Evolutionary conservation across 2,888 invertebrate genomes (phyloP).

Genomic region (Ectemnius continuus): DNA sequence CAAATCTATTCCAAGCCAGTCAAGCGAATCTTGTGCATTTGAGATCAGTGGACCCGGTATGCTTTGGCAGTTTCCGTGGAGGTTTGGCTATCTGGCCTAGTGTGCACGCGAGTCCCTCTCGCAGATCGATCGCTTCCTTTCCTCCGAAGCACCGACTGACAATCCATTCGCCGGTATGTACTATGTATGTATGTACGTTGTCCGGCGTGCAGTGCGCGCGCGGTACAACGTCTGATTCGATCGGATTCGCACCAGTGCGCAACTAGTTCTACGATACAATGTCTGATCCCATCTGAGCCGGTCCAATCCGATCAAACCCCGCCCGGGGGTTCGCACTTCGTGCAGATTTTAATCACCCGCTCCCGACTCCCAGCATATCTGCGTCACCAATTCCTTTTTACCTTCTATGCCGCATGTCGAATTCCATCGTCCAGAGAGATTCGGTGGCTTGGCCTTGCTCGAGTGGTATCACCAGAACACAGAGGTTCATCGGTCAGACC

Average conservation of each 20-base stretch:
- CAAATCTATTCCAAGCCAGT: neutral
- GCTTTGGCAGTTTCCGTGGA: neutral
- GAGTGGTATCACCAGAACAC: neutral
- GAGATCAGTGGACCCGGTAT: too few species aligned
- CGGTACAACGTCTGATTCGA: slow-evolving; percentile 52
- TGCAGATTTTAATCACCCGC: slow-evolving; percentile 50
- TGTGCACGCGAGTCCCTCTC: slow-evolving; percentile 5
- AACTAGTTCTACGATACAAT: slow-evolving; percentile 55
- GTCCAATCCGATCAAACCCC: slow-evolving; percentile 53
- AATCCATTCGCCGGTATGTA: slow-evolving; percentile 35
- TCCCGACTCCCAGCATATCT: slow-evolving; percentile 41
- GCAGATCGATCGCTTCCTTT: slow-evolving; percentile 35
- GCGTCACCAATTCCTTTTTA: slow-evolving; percentile 34
- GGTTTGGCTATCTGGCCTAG: too few species aligned
- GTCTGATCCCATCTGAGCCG: slow-evolving; percentile 54
- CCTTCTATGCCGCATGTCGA: slow-evolving; percentile 10
- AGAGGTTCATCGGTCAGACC: neutral
- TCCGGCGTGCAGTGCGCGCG: slow-evolving; percentile 31
- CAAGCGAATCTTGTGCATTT: too few species aligned
- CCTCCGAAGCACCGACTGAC: slow-evolving; percentile 31
- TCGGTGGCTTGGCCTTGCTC: neutral
- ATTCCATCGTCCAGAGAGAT: slow-evolving; percentile 8
- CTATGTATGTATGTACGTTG: slow-evolving; percentile 23
- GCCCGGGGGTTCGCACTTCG: slow-evolving; percentile 47
- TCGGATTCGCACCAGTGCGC: slow-evolving; percentile 54